These are phyloP conservation scores for Potorous gilbertii DNA, from an alignment of 2,797 vertebrate genomes.

Conservation along the genomic window DNA sequence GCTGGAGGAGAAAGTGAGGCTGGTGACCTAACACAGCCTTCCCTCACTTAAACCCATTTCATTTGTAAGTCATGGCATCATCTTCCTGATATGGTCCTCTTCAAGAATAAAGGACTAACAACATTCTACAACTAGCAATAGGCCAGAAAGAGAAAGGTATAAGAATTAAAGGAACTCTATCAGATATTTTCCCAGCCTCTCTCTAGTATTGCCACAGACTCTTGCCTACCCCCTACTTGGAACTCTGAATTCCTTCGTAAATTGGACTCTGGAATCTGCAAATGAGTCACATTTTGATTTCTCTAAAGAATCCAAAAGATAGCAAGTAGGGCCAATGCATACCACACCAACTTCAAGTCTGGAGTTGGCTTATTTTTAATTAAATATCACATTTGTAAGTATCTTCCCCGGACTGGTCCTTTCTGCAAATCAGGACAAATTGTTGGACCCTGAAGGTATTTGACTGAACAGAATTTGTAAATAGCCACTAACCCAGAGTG, in stretches of 20 bases:
- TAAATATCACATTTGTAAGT: not conserved
- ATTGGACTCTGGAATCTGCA: not conserved
- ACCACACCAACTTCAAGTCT: not conserved
- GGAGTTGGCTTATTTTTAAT: not conserved
- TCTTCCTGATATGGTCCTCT: too few relatives aligned
- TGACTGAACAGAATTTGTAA: slow-evolving; percentile 37
- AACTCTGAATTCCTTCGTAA: not conserved
- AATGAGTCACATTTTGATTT: not conserved
- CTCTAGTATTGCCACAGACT: not conserved
- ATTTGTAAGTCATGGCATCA: too few relatives aligned
- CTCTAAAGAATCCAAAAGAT: not conserved
- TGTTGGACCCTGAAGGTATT: slow-evolving; percentile 8
- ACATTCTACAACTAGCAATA: not conserved
- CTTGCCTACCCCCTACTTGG: not conserved
- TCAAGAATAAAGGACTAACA: too few relatives aligned
- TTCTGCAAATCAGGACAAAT: slow-evolving; percentile 30
- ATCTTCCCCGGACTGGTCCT: not conserved
- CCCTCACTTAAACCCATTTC: too few relatives aligned
- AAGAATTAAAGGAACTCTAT: not conserved
- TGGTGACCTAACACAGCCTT: too few relatives aligned
- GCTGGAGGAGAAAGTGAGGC: too few relatives aligned
- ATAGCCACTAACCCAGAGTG: not conserved
- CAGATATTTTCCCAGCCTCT: not conserved
- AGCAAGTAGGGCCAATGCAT: not conserved
- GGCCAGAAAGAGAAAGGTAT: not conserved